Evolutionary conservation across 92 coral and sea anemone genomes (phyloP), one percentile per base, ranked within the genome.

Genomic region (Pocillopora grandis): DNA sequence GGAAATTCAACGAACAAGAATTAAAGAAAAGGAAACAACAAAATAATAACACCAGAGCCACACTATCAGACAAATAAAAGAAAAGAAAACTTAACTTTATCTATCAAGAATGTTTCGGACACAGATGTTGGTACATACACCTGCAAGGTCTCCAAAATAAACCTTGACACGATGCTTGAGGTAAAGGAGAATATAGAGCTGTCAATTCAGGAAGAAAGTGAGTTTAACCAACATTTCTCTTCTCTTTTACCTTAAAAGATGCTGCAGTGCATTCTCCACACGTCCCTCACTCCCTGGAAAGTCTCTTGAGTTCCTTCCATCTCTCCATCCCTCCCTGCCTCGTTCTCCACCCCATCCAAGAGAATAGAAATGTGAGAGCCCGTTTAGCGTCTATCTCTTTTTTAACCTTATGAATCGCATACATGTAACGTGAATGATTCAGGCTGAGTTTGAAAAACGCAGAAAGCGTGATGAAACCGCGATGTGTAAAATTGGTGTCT

Each of bases 81-180:
- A 17, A 80, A 0, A 4, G 72, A 27, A 19, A 73, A 14, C 1
- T 82, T 62, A 27, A n/a, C 71, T 9, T 23, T 82, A 49, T 10
- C 9, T 4, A 82, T 82, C 13, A 72, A 18, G n/a, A 83, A 74
- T 63, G 80, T 74, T 15, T 83, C 86, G 4, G 70, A 52, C 36
- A 48, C 62, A 17, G 86, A 83, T 73, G 73, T 55, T 12, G 86
- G 86, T 73, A 33, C 61, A 48, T 83, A 83, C 76, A 35, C 36
- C 2, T 83, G 86, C 42, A 13, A 14, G 1, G 77, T 42, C 10
- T 12, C 5, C 1, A 42, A 42, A 0, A 0, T 1, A 12, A 2
- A 58, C 23, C 17, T 7, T 6, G 13, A 1, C 17, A 3, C 7
- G 27, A 9, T 19, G 2, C 9, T 13, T 10, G 9, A 0, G 12